A percentile compares a stretch with the other conserved stretches of the same genome.
phyloP scores from a whole-genome alignment of 2,888 invertebrate species.

The Eugnorisma glareosa region DNA sequence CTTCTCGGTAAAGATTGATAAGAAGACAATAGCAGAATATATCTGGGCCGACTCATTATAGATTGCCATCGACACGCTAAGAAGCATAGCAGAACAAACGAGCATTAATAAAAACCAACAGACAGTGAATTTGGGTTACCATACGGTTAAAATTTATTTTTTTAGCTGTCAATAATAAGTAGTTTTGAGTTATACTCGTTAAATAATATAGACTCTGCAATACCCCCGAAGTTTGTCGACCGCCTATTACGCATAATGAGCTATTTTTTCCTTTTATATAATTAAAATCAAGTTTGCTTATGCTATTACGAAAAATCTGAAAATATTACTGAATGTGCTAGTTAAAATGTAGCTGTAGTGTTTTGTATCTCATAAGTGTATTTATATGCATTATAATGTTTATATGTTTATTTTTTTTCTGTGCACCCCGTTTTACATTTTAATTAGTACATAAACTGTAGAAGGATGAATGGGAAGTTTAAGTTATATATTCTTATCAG shows the following conservation, averaged over 20 bases:
- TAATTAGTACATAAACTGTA: slow-evolving; percentile 84
- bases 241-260: slow-evolving; percentile 43
- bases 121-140: slow-evolving; percentile 1
- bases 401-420: slow-evolving; percentile 70
- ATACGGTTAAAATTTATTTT: background rate
- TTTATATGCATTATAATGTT: slow-evolving; percentile 75
- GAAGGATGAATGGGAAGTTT: slow-evolving; percentile 72
- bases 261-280: slow-evolving; percentile 26
- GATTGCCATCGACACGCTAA: slow-evolving; percentile 7
- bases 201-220: slow-evolving; percentile 6
- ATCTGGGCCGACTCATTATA: slow-evolving; percentile 5
- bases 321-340: slow-evolving; percentile 88
- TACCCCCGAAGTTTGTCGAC: slow-evolving; percentile 53
- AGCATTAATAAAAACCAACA: background rate
- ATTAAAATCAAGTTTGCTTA: slow-evolving; percentile 10
- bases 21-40: slow-evolving; percentile 15
- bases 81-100: background rate
- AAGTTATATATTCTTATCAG: slow-evolving; percentile 56
- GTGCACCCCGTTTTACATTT: slow-evolving; percentile 81
- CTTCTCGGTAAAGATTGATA: slow-evolving; percentile 12
- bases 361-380: slow-evolving; percentile 70
- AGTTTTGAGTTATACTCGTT: background rate
- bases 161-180: background rate
- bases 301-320: slow-evolving; percentile 77
- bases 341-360: slow-evolving; percentile 86